Evolutionary conservation across 2,888 invertebrate genomes (phyloP), one percentile per base, ranked within the genome.

Genomic region (Pasiphila rectangulata): DNA sequence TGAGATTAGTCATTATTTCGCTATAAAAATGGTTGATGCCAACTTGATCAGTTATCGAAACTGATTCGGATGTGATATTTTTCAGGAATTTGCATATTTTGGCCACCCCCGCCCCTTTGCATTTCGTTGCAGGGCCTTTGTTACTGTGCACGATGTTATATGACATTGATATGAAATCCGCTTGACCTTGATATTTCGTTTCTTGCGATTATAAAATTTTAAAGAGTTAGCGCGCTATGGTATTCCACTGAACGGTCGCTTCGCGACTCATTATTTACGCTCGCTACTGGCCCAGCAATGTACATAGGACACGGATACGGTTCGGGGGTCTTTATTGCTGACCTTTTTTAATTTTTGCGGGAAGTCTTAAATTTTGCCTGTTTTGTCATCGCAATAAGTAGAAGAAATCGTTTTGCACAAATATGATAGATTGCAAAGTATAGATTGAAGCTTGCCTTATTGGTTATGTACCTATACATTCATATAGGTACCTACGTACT

Each of bases 91-190:
- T 72, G 72, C 72, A 75, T 81, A 87, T 87, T 87, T 86, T 79
- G 69, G 66, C 79, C 83, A 85, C 87, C 89, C 89, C 89, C 87
- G 87, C 86, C 89, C 89, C 88, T 85, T 85, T 88, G 85, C 86
- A 87, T 85, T 87, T 83, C 75, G 78, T 74, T 87, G 87, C 87
- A 85, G 83, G 83, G 86, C 82, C 89, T 88, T 89, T 89, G 89
- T 89, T 87, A 86, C 79, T 82, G 86, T 87, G 83, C 87, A 85
- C 82, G 83, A 83, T 82, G 81, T 81, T 79, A 77, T 78, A 85
- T 85, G 89, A 87, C 87, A 87, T 87, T 87, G 88, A 83, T 89
- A 85, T 82, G 81, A 88, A 87, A 85, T 86, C 82, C 80, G 83
- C 82, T 80, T 87, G 89, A 89, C 89, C 89, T 89, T 89, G 89